Base-by-base conservation (phyloP, 2,113 vertebrate genomes). In the Scomber colias region DNA sequence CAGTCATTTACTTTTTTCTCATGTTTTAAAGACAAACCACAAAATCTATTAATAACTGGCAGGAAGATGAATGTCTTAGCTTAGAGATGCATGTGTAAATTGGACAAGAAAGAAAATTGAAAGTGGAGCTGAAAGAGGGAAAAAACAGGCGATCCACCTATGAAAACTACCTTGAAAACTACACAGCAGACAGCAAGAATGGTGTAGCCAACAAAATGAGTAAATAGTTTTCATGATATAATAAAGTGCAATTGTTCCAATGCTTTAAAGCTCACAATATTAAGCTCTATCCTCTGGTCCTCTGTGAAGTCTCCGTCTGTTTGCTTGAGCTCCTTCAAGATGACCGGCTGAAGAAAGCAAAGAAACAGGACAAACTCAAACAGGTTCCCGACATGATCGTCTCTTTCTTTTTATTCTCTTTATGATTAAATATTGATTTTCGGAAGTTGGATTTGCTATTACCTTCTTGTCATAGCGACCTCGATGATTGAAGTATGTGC, bases 391-490 rank as follows among this genome's bases (percentile, higher is more conserved):
- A 27, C 24, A 27, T 27, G 24, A 53, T 40, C 3, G 7, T 11
- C 1, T 21, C 5, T 49, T 31, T 40, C 4, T 12, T 19, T 19
- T 31, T 16, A n/a, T 27, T 59, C n/a, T 35, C 53, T 54, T 15
- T 55, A 3, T 5, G 2, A 24, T 8, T 54, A 19, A 8, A 57
- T 21, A 7, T 16, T 2, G 0, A 24, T 53, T 61, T 55, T 11
- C 16, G 6, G 12, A 8, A 21, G 51, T 2, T 31, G 8, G 0
- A 49, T 12, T 27, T 10, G 12, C 4, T 11, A 1, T 2, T 91
- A 98, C 98, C 97, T 99, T 99, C 90, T 97, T 97, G 91, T 99
- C 98, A 1, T 99, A 99, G 85, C 97, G 96, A 78, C 95, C 96
- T 78, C 96, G 93, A 2, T 92, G 95, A 0, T 93, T 84, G 68